phyloP scores from a whole-genome alignment of 2,113 vertebrate genomes.

The Lynx canadensis region DNA sequence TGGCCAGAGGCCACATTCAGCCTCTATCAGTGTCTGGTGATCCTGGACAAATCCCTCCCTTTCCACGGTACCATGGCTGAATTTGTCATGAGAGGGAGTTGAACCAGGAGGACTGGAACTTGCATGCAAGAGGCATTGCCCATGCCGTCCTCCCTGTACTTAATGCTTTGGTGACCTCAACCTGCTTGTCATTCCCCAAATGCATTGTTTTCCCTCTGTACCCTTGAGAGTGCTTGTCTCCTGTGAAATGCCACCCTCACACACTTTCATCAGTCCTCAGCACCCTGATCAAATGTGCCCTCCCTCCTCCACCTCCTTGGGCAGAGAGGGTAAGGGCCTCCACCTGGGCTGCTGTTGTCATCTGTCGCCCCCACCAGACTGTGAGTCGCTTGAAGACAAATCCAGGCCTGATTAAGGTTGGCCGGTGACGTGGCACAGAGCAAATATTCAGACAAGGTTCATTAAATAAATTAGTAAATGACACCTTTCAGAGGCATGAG shows the following conservation, averaged over 20 bases:
- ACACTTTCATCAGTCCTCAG: neutral
- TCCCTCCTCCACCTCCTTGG: neutral
- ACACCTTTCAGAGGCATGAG: neutral
- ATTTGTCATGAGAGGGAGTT: neutral
- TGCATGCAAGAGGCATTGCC: neutral
- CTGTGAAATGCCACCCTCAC: neutral
- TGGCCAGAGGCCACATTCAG: neutral
- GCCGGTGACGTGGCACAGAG: neutral
- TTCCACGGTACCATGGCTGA: neutral
- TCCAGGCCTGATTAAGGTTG: neutral
- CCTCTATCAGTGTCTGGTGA: neutral
- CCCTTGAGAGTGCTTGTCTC: neutral
- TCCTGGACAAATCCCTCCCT: neutral
- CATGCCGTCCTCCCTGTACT: neutral
- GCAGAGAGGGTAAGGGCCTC: too few relatives aligned
- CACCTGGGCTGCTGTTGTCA: neutral
- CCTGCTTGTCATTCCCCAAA: neutral
- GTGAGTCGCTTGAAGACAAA: neutral
- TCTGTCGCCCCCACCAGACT: neutral
- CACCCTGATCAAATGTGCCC: neutral
- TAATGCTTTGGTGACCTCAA: neutral
- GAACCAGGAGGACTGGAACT: neutral
- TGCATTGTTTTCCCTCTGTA: neutral
- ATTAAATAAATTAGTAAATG: neutral
- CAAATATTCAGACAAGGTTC: neutral